Conservation (phyloP, 2,797 vertebrate species). For the Crocodylus rhombifer region DNA sequence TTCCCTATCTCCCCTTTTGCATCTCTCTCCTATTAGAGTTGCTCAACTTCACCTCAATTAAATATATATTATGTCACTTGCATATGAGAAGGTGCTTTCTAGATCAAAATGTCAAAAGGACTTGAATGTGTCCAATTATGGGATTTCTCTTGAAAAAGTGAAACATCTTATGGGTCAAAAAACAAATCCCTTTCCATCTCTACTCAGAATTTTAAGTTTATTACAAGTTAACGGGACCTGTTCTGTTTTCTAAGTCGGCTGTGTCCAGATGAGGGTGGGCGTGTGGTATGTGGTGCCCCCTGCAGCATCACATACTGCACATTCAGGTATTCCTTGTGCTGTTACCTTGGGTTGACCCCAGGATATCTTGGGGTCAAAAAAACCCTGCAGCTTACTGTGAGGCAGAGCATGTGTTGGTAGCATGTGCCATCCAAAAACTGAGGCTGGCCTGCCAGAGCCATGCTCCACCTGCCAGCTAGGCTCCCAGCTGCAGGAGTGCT, state of each 20-base stretch:
- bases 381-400: no score
- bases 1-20: slow-evolving; percentile 28
- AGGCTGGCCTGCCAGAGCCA: no score
- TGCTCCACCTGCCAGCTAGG: no score
- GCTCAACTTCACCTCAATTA: slow-evolving; percentile 58
- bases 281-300: no score
- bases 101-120: slow-evolving; percentile 54
- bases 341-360: no score
- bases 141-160: slow-evolving; percentile 18
- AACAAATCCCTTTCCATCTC: not conserved
- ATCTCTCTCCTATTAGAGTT: not conserved
- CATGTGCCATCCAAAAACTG: no score
- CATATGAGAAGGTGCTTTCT: not conserved
- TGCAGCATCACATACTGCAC: no score
- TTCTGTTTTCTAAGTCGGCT: not conserved
- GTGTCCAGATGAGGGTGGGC: no score
- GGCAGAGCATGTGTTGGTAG: no score
- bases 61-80: slow-evolving; percentile 23
- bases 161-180: not conserved
- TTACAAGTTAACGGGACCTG: not conserved
- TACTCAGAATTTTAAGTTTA: not conserved
- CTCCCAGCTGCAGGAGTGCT: no score
- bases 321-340: no score
- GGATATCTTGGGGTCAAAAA: no score
- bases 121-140: slow-evolving; percentile 16